Evolutionary conservation across 1,140 invertebrate genomes (phyloP), one percentile per base, ranked within the genome.

Genomic region (Propsilocerus akamusi): DNA sequence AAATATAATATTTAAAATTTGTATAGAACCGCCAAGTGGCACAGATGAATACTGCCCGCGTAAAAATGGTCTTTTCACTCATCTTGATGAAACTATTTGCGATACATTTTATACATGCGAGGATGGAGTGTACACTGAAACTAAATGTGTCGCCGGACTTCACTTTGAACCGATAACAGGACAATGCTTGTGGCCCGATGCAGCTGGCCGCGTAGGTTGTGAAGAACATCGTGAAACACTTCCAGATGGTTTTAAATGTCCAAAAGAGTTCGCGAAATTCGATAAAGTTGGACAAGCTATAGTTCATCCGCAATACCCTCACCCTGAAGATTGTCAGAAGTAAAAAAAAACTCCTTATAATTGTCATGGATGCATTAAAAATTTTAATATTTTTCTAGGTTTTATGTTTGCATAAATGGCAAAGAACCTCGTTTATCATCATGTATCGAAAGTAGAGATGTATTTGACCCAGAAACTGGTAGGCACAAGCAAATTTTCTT

Each of bases 71-170:
- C 87, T 89, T 74, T 92, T 89, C 67, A 80, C 84, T 3, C 85
- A 92, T 69, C 84, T 84, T 4, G 83, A 90, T 56, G 65, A 78
- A 8, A 63, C 74, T 1, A 73, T 86, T 3, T 92, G 88, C 70
- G 81, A 88, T 59, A 66, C 86, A 47, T 92, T 90, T 73, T 88
- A 75, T 72, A 89, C 88, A 64, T 92, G 88, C 61, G 88, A 88
- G 55, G 82, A 88, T 50, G 87, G 88, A 20, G 81, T 85, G 25
- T 74, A 78, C 26, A 80, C 74, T 30, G 81, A 86, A 62, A 83
- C 82, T 56, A 80, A 76, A 30, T 93, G 88, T 62, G 87, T 87
- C 1, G 76, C 80, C 52, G 85, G 87, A 7, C 72, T 93, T 5
- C 84, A 88, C 59, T 93, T 91, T 63, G 85, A 89, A 57, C 85